Evolutionary conservation across 2,888 invertebrate genomes (phyloP), one percentile per base, ranked within the genome.

Genomic region (Lithosia quadra): DNA sequence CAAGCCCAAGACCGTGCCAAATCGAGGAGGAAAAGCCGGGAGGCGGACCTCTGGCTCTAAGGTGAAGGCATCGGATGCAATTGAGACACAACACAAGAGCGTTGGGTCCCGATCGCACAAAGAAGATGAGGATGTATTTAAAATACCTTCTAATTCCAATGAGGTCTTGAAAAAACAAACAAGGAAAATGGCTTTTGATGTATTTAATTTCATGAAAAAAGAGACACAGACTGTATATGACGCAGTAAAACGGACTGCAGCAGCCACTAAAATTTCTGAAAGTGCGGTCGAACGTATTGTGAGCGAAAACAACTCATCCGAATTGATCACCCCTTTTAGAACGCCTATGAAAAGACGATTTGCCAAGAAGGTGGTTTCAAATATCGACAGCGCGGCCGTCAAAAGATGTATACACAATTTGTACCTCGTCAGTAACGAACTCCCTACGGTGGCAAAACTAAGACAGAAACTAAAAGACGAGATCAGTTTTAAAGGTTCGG

Each of bases 401-500:
- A 61, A 15, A 24, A 61, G 39, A 22, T 61, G 61, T 3, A 22
- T 43, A 7, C 61, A 61, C 5, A 61, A 61, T 24, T 61, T 15
- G 0, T 39, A 61, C 3, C 5, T 15, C 8, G 18, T 10, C 0
- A 61, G 43, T 61, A 61, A 61, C 2, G 61, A 62, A 18, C 61
- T 49, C 0, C 61, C 49, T 0, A 62, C 43, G 0, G 21, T 62
- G 0, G 61, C 10, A 28, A 62, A 62, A n/a, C 18, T 62, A 28
- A 24, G 10, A 24, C 18, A 62, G 22, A 62, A 24, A 15, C 18
- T 43, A 18, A 11, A 62, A n/a, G 43, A 62, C 8, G 43, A 62
- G 2, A 49, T 62, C 10, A 62, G 18, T 28, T 62, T 62, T 3
- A 62, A 43, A 24, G 61, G 61, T 4, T 62, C 61, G 4, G 61